A percentile compares a stretch with the other conserved stretches of the same genome.
Evolutionary conservation across 2,113 vertebrate genomes (phyloP).

Genomic region (Camelus bactrianus): DNA sequence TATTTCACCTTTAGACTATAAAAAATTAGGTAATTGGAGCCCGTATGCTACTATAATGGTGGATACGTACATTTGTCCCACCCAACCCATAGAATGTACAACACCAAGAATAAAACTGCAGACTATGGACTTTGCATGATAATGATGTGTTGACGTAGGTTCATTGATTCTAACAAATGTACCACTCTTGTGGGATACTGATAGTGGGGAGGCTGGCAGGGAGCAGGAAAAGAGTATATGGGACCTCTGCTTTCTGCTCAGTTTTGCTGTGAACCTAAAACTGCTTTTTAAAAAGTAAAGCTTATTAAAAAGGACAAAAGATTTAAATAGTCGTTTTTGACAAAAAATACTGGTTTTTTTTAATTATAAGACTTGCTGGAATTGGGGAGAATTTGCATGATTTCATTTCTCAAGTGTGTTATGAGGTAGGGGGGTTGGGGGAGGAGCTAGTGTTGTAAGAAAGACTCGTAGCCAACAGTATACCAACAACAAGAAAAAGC

Average conservation of each 20-base stretch:
- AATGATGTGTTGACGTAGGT: not conserved
- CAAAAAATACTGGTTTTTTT: constrained; percentile 3
- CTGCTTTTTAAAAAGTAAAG: constrained; percentile 7
- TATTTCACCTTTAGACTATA: constrained; percentile 46
- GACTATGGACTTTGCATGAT: not conserved
- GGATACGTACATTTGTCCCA: not conserved
- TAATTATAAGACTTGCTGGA: constrained; percentile 12
- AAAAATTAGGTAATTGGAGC: not conserved
- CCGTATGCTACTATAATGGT: not conserved
- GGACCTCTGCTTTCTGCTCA: not conserved
- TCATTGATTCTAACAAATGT: not conserved
- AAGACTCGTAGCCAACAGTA: not conserved
- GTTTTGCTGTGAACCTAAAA: constrained; percentile 17
- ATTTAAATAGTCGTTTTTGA: not conserved
- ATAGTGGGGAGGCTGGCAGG: not conserved
- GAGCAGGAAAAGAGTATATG: not conserved
- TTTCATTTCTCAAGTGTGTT: constrained; percentile 61
- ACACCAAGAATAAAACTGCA: not conserved
- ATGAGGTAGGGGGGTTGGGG: too few species aligned
- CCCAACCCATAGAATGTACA: not conserved
- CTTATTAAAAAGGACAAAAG: constrained; percentile 23
- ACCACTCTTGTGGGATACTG: not conserved
- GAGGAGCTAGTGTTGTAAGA: not conserved
- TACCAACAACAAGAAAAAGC: not conserved
- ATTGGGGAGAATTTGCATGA: not conserved